Conservation (phyloP, 2,888 invertebrate genomes). For the Trichacis sp. region DNA sequence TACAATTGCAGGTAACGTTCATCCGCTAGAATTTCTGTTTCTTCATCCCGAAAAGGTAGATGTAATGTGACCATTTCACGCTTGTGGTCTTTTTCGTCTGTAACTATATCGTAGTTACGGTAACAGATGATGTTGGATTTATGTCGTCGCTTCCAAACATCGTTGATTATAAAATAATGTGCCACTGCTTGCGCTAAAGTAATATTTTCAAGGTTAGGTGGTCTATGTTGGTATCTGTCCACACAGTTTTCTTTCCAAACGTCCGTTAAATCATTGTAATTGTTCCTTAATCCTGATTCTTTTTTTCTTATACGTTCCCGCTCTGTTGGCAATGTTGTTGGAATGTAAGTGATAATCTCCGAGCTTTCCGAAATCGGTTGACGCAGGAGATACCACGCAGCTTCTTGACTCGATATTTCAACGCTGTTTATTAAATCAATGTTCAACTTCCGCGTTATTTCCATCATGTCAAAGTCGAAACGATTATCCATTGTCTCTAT, state of each 20-base stretch:
- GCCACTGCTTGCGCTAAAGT: constrained; percentile 56
- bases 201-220: constrained; percentile 50
- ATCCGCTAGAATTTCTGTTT: too few species aligned
- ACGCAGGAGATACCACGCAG: constrained; percentile 68
- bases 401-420: constrained; percentile 64
- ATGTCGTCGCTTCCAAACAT: too few species aligned
- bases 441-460: constrained; percentile 51
- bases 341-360: constrained; percentile 44
- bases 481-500: constrained; percentile 48
- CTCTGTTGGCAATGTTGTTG: constrained; percentile 58
- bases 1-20: too few species aligned
- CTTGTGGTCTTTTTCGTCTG: too few species aligned
- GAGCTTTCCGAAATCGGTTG: constrained; percentile 65
- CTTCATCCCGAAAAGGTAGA: too few species aligned
- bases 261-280: constrained; percentile 44
- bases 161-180: too few species aligned
- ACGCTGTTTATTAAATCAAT: constrained; percentile 56
- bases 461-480: constrained; percentile 58
- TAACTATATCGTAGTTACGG: too few species aligned
- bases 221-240: constrained; percentile 65
- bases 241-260: constrained; percentile 67
- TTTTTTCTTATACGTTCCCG: constrained; percentile 58
- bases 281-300: constrained; percentile 46
- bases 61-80: too few species aligned
- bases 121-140: too few species aligned